A percentile compares a stretch with the other conserved stretches of the same genome.
Conservation (phyloP, 2,113 vertebrate genomes). For the Acanthochromis polyacanthus region DNA sequence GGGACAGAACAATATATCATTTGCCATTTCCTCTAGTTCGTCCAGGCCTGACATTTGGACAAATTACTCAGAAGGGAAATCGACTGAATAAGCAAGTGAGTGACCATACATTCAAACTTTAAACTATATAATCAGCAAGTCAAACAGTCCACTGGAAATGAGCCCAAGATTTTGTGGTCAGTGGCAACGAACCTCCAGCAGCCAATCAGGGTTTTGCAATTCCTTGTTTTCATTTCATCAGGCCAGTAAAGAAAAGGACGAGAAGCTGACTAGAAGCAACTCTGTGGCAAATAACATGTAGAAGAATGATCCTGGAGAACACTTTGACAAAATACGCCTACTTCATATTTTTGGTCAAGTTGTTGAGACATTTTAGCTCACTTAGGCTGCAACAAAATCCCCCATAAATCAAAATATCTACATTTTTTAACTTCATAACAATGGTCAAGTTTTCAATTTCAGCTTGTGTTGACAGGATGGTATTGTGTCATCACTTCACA, state of each 20-base stretch:
- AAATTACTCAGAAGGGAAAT: constrained; percentile 1
- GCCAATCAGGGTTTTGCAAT: not conserved
- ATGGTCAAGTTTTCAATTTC: no score
- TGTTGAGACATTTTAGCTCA: no score
- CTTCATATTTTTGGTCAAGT: no score
- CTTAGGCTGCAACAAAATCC: no score
- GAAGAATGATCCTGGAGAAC: no score
- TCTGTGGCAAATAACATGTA: not conserved
- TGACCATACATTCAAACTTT: not conserved
- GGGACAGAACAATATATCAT: constrained; percentile 49
- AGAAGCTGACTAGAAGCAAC: no score
- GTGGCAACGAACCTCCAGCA: not conserved
- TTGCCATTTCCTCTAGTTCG: constrained; percentile 28
- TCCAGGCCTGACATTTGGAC: constrained; percentile 1
- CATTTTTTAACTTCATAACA: no score
- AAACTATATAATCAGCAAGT: not conserved
- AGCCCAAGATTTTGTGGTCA: not conserved
- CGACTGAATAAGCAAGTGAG: constrained; percentile 9
- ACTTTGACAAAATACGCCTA: no score
- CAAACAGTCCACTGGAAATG: not conserved
- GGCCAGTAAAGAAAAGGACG: not conserved
- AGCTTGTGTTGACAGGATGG: no score
- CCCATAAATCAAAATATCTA: no score
- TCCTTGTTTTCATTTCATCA: not conserved
- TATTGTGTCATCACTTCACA: no score